A percentile compares a stretch with the other conserved stretches of the same genome.
Evolutionary conservation across 2,797 vertebrate species (phyloP).

Genomic region (Tokudaia muenninki): DNA sequence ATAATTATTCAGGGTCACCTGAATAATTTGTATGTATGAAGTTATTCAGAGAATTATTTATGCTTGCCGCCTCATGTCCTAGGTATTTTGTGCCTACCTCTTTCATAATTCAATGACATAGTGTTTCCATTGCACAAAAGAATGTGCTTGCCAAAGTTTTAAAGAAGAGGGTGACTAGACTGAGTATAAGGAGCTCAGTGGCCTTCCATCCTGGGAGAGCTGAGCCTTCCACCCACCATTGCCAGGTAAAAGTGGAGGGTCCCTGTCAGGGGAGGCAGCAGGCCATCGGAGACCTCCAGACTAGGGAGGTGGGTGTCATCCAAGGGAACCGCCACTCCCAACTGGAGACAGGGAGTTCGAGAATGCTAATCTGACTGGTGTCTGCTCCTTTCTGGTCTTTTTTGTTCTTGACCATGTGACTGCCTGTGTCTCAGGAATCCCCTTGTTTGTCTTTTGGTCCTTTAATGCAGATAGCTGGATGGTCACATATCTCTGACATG

Average conservation of each 20-base stretch:
- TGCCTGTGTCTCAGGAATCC: neutral
- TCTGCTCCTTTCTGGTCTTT: neutral
- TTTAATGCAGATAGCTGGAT: neutral
- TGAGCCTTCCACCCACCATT: neutral
- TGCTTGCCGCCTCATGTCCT: neutral
- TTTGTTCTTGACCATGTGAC: neutral
- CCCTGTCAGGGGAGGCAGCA: neutral
- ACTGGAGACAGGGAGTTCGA: neutral
- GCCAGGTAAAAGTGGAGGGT: neutral
- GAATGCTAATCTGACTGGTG: neutral
- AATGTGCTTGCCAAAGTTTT: slow-evolving; percentile 14
- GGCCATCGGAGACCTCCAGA: neutral
- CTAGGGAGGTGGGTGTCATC: neutral
- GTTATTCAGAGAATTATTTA: slow-evolving; percentile 25
- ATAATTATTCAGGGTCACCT: neutral
- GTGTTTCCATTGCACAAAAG: neutral
- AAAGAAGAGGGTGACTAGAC: neutral
- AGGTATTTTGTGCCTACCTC: neutral
- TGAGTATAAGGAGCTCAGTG: neutral
- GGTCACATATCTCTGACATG: neutral
- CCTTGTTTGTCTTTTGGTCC: neutral
- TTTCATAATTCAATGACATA: slow-evolving; percentile 36
- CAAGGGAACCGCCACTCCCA: neutral
- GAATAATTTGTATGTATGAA: neutral
- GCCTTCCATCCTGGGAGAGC: neutral